Base-by-base conservation (phyloP, 2,113 vertebrate species). In the Lontra canadensis region DNA sequence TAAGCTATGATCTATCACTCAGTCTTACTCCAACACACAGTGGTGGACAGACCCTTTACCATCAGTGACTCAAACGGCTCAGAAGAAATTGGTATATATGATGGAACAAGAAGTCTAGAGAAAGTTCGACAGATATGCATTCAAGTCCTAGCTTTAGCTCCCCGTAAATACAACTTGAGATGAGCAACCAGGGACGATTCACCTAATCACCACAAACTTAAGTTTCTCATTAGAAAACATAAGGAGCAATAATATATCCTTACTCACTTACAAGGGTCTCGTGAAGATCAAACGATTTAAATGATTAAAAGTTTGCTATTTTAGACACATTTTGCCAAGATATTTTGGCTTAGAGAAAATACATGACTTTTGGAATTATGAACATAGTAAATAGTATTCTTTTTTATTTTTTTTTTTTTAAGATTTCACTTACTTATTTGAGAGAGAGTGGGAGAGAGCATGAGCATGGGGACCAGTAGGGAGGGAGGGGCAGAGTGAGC, bases 1-100 rank as follows among this genome's bases (percentile, higher is more conserved):
- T 44, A 44, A 74, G 20, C 8, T 39, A 4, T 17, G 17, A 61
- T 20, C 14, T 42, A 26, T 59, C 49, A 71, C 49, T 89, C 34
- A n/a, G 4, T 1, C 34, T 31, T 7, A 61, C 1, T 31, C 17
- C 34, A 18, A 34, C 4, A 10, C 4, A 2, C 0, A 17, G 44
- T 2, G 23, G 9, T 36, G 7, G 36, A 42, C 9, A 71, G 23
- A 34, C 20, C 7, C 13, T 55, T 76, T 21, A 87, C 20, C 21
- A 74, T 17, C 7, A 36, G 36, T 12, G 34, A 36, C 25, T 1
- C 39, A n/a, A 71, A 79, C 21, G 11, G 31, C 34, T 39, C 39
- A 39, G 85, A 91, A 65, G 20, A 82, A 87, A 25, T 1, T 20
- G 18, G 13, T 9, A 1, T 5, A 59, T 34, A 65, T 47, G 44